Conservation (phyloP, 1,140 invertebrate species). For the Lutraria rhynchaena region DNA sequence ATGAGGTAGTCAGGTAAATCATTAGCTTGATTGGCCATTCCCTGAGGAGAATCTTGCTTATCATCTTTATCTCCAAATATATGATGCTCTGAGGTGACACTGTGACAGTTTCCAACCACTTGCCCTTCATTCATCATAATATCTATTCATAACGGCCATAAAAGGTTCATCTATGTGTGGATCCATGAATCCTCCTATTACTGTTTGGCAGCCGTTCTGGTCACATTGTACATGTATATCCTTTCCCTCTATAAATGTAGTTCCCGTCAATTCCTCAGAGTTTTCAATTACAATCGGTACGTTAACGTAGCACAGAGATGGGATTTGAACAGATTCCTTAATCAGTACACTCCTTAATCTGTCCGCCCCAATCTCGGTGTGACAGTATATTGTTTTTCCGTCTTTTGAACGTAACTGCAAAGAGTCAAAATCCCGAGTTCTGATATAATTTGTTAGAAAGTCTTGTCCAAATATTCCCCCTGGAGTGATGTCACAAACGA, state of each 20-base stretch:
- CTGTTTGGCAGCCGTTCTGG: too few relatives aligned
- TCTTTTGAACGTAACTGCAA: not conserved
- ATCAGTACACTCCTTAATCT: not conserved
- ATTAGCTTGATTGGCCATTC: not conserved
- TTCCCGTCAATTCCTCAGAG: not conserved
- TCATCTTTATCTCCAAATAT: not conserved
- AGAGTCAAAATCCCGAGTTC: not conserved
- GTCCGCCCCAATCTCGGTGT: not conserved
- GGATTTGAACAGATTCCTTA: not conserved
- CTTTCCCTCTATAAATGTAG: not conserved
- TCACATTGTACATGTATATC: not conserved
- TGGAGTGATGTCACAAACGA: constrained; percentile 33
- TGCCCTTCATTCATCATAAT: not conserved
- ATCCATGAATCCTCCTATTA: not conserved
- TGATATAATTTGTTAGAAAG: constrained; percentile 6
- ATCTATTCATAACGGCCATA: constrained; percentile 2
- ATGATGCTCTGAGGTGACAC: not conserved
- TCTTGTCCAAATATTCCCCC: constrained; percentile 36
- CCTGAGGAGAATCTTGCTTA: not conserved
- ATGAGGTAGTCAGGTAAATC: not conserved
- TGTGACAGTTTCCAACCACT: constrained; percentile 1
- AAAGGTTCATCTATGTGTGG: not conserved
- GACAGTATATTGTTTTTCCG: constrained; percentile 1
- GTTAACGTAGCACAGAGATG: not conserved
- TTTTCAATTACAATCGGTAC: not conserved